These are phyloP conservation scores for Caloenas nicobarica DNA, from an alignment of 2,113 vertebrate species.

Conservation along the genomic window DNA sequence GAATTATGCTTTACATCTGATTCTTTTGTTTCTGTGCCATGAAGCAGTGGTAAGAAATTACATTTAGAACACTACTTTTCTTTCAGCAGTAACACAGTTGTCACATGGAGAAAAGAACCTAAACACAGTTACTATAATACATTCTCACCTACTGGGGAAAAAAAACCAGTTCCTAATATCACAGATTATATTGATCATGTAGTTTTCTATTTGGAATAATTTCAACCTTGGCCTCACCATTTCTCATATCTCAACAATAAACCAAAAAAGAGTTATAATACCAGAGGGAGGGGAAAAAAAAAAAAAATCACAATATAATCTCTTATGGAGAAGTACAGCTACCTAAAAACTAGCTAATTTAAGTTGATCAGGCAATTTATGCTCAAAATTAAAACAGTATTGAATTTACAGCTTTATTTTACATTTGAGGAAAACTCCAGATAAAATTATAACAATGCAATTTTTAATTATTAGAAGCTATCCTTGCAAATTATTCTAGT, in stretches of 20 bases:
- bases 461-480: constrained; percentile 69
- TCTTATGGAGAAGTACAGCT: constrained; percentile 30
- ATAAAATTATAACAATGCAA: constrained; percentile 69
- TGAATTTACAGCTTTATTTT: constrained; percentile 59
- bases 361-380: constrained; percentile 29
- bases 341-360: constrained; percentile 5
- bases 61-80: not conserved
- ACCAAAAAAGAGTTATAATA: not conserved
- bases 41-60: not conserved
- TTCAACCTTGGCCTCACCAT: not conserved
- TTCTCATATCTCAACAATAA: not conserved
- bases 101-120: not conserved
- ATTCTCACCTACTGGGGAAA: not conserved
- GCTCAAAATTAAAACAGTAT: constrained; percentile 56
- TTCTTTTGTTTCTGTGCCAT: not conserved
- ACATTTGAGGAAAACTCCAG: constrained; percentile 42
- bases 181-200: not conserved
- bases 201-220: not conserved
- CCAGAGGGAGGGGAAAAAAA: not conserved
- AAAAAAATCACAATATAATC: not conserved
- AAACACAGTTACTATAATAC: not conserved
- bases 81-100: not conserved
- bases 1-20: not conserved
- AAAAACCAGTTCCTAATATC: not conserved
- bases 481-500: constrained; percentile 41